Conservation (phyloP, 2,888 invertebrate genomes). For the Limenitis camilla region DNA sequence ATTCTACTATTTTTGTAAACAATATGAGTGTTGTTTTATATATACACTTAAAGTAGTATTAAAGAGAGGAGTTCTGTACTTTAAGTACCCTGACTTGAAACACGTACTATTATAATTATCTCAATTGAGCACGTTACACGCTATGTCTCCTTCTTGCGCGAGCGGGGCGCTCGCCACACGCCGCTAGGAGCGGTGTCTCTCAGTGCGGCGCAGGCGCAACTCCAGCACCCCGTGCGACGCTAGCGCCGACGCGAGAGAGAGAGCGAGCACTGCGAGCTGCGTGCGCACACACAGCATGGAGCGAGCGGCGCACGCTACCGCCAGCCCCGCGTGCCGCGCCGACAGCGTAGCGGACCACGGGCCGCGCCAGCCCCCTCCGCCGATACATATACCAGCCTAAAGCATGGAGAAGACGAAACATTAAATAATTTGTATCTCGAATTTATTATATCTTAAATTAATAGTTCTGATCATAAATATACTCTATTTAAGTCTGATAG, state of each 20-base stretch:
- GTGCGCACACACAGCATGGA: constrained; percentile 74
- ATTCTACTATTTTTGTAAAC: too few species aligned
- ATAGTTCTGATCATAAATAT: too few species aligned
- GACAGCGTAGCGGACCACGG: constrained; percentile 70
- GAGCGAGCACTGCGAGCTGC: constrained; percentile 57
- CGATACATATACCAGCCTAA: constrained; percentile 54
- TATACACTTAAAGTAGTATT: too few species aligned
- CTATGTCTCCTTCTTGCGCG: constrained; percentile 9
- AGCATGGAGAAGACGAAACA: constrained; percentile 23
- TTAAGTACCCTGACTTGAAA: neutral
- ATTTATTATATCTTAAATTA: neutral
- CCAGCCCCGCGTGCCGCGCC: constrained; percentile 71
- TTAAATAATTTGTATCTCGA: neutral
- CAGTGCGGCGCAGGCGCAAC: constrained; percentile 50
- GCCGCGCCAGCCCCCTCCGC: constrained; percentile 72
- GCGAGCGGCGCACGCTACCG: constrained; percentile 78
- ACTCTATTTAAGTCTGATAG: too few species aligned
- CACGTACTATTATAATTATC: neutral
- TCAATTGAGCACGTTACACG: constrained; percentile 7
- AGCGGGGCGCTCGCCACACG: constrained; percentile 8
- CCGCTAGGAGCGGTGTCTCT: constrained; percentile 39
- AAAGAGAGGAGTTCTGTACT: too few species aligned
- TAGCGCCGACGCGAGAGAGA: constrained; percentile 55
- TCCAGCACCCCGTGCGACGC: constrained; percentile 54
- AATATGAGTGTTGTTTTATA: too few species aligned